Percentiles rank a stretch among this genome's conserved stretches.
Evolutionary conservation across 2,888 invertebrate species (phyloP).

Genomic region (Congeria kusceri): DNA sequence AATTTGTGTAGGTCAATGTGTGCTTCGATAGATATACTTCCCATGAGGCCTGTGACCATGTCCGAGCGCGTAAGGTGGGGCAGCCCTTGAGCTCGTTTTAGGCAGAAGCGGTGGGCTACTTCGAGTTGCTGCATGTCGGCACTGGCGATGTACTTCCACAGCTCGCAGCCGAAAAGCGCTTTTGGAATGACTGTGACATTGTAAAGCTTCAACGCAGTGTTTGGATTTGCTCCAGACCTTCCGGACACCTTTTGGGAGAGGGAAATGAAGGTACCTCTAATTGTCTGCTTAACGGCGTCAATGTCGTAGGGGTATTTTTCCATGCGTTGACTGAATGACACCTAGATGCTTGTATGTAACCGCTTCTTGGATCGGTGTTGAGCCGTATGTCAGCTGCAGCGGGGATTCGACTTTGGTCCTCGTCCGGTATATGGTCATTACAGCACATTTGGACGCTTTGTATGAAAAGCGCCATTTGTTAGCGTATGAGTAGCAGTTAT

Average conservation of each 20-base stretch:
- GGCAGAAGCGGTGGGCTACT: constrained; percentile 2
- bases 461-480: too few relatives aligned
- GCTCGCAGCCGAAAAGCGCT: constrained; percentile 14
- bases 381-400: too few relatives aligned
- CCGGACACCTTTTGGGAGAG: background rate
- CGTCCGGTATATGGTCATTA: too few relatives aligned
- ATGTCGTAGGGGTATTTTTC: constrained; percentile 4
- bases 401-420: too few relatives aligned
- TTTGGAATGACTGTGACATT: background rate
- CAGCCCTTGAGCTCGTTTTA: background rate
- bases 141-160: background rate
- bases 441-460: too few relatives aligned
- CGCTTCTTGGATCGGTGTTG: too few relatives aligned
- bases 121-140: constrained; percentile 5
- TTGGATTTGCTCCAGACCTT: constrained; percentile 1
- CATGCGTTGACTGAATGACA: background rate
- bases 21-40: background rate
- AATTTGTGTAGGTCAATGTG: background rate
- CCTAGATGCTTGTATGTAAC: too few relatives aligned
- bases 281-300: background rate
- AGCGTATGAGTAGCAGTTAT: too few relatives aligned
- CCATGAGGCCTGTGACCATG: background rate
- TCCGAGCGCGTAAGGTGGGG: background rate
- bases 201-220: background rate
- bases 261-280: background rate